Percentiles rank a stretch among this genome's conserved stretches.
phyloP scores from a whole-genome alignment of 2,113 vertebrate species.

The Tenrec ecaudatus region DNA sequence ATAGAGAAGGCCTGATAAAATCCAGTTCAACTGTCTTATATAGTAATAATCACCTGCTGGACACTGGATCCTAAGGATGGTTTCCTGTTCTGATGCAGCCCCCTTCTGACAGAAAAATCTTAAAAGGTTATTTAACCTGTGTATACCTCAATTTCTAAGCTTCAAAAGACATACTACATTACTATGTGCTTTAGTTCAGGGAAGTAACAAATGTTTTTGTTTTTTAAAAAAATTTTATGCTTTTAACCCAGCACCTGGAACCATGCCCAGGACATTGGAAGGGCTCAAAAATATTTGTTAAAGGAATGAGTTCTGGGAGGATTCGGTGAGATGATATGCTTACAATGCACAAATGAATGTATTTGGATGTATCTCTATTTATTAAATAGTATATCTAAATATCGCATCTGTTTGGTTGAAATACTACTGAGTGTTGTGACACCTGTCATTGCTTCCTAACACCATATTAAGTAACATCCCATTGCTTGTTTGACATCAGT shows the following conservation, averaged over 20 bases:
- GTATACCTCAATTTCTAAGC: not conserved
- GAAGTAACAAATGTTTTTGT: not conserved
- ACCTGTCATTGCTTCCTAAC: not conserved
- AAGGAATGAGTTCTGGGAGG: not conserved
- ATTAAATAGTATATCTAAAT: not conserved
- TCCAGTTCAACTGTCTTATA: not conserved
- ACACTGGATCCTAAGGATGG: not conserved
- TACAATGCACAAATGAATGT: not conserved
- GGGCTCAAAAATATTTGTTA: not conserved
- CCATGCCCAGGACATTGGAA: not conserved
- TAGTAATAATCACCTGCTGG: not conserved
- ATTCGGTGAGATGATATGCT: not conserved
- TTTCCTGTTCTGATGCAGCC: not conserved
- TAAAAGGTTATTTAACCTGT: not conserved
- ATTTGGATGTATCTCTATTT: not conserved
- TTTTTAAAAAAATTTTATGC: not conserved
- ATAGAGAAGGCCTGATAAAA: slow-evolving; percentile 53
- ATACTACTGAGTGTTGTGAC: not conserved
- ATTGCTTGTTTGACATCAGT: not conserved
- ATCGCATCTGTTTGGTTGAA: not conserved
- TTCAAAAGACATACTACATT: slow-evolving; percentile 14
- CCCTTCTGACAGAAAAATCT: not conserved
- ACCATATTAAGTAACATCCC: not conserved
- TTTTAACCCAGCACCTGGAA: not conserved
- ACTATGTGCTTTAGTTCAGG: not conserved